Evolutionary conservation across 2,888 invertebrate genomes (phyloP).

Genomic region (Brachypterus glaber): DNA sequence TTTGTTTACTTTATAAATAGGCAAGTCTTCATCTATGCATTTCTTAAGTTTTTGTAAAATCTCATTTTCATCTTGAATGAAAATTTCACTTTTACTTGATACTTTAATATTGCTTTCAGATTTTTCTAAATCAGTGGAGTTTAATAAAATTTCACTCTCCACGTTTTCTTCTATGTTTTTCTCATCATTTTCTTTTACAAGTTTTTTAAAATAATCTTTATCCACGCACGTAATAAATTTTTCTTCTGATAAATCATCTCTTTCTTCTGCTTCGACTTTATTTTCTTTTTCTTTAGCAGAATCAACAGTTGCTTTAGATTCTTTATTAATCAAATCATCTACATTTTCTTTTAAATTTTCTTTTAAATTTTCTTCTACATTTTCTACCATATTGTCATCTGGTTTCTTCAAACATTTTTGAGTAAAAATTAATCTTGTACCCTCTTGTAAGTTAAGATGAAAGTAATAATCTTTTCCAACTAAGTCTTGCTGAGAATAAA

Average conservation of each 20-base stretch:
- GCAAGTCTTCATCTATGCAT: slow-evolving; percentile 13
- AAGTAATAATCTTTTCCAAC: slow-evolving; percentile 9
- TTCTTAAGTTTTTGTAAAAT: slow-evolving; percentile 6
- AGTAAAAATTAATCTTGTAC: slow-evolving; percentile 22
- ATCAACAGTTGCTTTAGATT: too few relatives aligned
- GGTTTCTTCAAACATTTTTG: slow-evolving; percentile 10
- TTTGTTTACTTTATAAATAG: slow-evolving; percentile 24
- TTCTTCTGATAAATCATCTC: too few relatives aligned
- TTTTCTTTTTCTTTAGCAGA: too few relatives aligned
- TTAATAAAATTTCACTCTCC: background rate
- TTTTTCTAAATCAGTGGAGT: too few relatives aligned
- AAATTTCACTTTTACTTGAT: background rate
- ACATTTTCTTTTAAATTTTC: too few relatives aligned
- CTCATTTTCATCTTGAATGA: background rate
- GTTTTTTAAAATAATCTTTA: background rate
- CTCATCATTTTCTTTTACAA: background rate
- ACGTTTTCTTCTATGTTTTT: background rate
- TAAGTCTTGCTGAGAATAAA: slow-evolving; percentile 18
- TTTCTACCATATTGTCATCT: too few relatives aligned
- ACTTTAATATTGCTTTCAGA: too few relatives aligned
- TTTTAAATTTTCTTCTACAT: too few relatives aligned
- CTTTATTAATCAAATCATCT: too few relatives aligned
- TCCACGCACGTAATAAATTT: background rate
- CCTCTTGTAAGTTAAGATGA: slow-evolving; percentile 21
- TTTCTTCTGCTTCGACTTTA: background rate